Base-by-base conservation (phyloP, 1,140 invertebrate species). In the Lucilia cuprina region DNA sequence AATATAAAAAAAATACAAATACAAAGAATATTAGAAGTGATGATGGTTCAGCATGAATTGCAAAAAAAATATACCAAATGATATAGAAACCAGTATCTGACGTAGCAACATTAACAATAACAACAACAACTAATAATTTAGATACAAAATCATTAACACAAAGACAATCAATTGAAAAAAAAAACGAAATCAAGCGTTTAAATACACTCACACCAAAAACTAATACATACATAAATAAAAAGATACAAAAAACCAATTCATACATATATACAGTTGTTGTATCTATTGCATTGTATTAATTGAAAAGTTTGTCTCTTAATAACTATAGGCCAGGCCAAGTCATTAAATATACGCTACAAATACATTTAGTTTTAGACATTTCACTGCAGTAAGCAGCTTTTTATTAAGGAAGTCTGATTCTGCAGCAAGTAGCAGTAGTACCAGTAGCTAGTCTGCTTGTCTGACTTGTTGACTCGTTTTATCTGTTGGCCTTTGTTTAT, bases 1-100 rank as follows among this genome's bases (percentile, higher is more conserved):
- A 9, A 49, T 49, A 49, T 5, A 49, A 49, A 49, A 12, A 49
- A 12, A 49, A 55, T 10, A 13, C n/a, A 55, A 5, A 55, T 55
- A n/a, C 50, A 55, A 55, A 55, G 10, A n/a, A 55, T 55, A n/a
- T 10, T 21, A 21, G n/a, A 10, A 70, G n/a, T 60, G 55, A 70
- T 70, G 65, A 70, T 70, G 65, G 17, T 70, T 80, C 77, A 80
- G 77, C 35, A 80, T 80, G 49, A 80, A 41, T 80, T 80, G 77
- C 77, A 80, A 13, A 80, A 80, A n/a, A 49, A 50, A 17, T 7
- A 5, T 10, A 70, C 0, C 1, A 70, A 70, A 21, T 21, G 55
- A 60, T 17, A 60, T 17, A 60, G 55, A 78, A 78, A 78, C 75
- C 34, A 41, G 34, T 50, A 80, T 80, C 21, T 80, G 77, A 80